Conservation (phyloP, 2,888 invertebrate genomes). For the Diaprepes abbreviatus region DNA sequence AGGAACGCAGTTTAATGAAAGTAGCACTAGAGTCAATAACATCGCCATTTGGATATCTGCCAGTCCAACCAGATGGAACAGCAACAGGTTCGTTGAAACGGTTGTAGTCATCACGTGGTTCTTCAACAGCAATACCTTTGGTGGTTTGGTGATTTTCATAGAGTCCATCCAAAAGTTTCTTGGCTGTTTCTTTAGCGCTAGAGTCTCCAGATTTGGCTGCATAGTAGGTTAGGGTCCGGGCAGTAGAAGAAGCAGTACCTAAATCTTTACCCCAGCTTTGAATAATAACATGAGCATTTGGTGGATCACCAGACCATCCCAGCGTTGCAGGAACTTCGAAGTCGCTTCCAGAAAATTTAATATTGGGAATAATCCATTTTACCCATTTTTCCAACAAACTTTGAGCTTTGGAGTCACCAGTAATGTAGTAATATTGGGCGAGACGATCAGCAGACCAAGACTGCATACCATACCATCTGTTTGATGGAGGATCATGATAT, state of each 20-base stretch:
- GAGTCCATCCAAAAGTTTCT: conserved; percentile 52
- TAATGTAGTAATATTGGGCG: conserved; percentile 54
- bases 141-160: conserved; percentile 48
- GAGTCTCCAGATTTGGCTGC: conserved; percentile 52
- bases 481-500: conserved; percentile 56
- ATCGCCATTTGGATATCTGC: conserved; percentile 54
- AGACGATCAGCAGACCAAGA: too few species aligned
- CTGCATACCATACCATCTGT: conserved; percentile 57
- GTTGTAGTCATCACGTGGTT: conserved; percentile 51
- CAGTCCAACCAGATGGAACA: conserved; percentile 53
- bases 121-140: conserved; percentile 48
- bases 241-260: conserved; percentile 52
- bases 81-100: conserved; percentile 53
- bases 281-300: conserved; percentile 51
- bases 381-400: conserved; percentile 53
- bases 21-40: conserved; percentile 52
- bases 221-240: conserved; percentile 53
- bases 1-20: conserved; percentile 52
- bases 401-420: conserved; percentile 52
- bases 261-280: conserved; percentile 49
- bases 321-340: conserved; percentile 51
- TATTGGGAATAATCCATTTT: conserved; percentile 48
- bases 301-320: conserved; percentile 52
- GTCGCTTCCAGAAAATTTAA: conserved; percentile 43
- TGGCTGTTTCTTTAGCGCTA: conserved; percentile 49